These are phyloP conservation scores for Meganola albula DNA, from an alignment of 2,888 invertebrate species.

Conservation along the genomic window DNA sequence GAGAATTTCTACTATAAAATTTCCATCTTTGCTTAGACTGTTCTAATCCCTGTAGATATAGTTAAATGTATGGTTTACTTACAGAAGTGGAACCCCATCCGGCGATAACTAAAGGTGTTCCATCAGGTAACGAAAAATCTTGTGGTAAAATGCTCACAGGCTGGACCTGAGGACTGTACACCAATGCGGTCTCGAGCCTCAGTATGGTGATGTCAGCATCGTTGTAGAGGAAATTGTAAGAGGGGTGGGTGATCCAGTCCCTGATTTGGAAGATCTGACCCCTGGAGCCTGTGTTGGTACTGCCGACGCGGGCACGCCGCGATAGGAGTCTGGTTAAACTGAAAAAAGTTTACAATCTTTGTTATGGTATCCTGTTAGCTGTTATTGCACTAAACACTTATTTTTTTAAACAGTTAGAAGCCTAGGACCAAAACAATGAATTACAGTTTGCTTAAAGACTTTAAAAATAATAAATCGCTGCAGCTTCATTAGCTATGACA, in stretches of 20 bases:
- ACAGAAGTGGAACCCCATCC: slow-evolving; percentile 17
- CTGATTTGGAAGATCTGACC: slow-evolving; percentile 8
- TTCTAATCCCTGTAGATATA: too few relatives aligned
- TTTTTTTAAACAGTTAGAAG: too few relatives aligned
- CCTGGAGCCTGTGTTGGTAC: slow-evolving; percentile 10
- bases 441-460: too few relatives aligned
- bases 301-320: slow-evolving; percentile 13
- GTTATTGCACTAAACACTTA: too few relatives aligned
- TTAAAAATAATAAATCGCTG: too few relatives aligned
- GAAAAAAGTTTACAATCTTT: too few relatives aligned
- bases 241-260: slow-evolving; percentile 13
- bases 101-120: slow-evolving; percentile 7
- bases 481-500: too few relatives aligned
- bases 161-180: slow-evolving; percentile 4
- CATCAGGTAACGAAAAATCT: slow-evolving; percentile 8
- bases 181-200: slow-evolving; percentile 2
- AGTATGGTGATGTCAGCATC: slow-evolving; percentile 17
- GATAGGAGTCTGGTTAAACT: neutral
- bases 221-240: slow-evolving; percentile 10
- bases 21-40: too few relatives aligned
- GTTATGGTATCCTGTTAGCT: too few relatives aligned
- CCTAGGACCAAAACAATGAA: too few relatives aligned
- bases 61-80: too few relatives aligned
- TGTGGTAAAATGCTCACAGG: slow-evolving; percentile 5
- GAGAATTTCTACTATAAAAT: too few relatives aligned